A percentile compares a stretch with the other conserved stretches of the same genome.
These are phyloP conservation scores for Penaeus japonicus DNA, from an alignment of 1,140 invertebrate genomes.

Conservation along the genomic window DNA sequence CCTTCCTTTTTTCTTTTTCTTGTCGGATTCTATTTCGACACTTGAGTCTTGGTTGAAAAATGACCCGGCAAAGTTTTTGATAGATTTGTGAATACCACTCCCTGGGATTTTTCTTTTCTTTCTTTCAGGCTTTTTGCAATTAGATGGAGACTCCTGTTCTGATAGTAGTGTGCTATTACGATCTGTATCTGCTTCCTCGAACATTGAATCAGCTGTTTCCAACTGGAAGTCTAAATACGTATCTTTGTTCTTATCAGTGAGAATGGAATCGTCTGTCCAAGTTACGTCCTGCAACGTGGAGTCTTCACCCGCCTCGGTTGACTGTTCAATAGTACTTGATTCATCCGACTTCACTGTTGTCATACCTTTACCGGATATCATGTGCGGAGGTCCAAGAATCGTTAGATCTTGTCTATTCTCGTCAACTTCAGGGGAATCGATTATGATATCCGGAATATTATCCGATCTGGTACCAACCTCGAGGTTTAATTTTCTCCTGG, in stretches of 20 bases:
- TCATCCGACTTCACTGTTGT: not conserved
- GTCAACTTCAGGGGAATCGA: not conserved
- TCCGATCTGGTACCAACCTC: too few relatives aligned
- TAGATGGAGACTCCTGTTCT: not conserved
- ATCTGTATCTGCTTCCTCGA: not conserved
- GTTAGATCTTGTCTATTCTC: not conserved
- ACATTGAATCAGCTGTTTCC: not conserved
- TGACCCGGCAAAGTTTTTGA: slow-evolving; percentile 44
- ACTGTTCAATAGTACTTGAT: not conserved
- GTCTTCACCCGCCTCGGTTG: not conserved
- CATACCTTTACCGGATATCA: too few relatives aligned
- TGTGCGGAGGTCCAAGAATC: too few relatives aligned
- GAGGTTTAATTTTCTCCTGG: too few relatives aligned
- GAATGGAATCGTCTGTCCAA: not conserved
- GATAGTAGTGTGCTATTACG: not conserved
- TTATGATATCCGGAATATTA: slow-evolving; percentile 8
- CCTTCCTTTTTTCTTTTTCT: slow-evolving; percentile 38
- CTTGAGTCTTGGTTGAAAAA: slow-evolving; percentile 21
- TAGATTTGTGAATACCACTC: slow-evolving; percentile 29
- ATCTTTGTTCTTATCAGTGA: not conserved
- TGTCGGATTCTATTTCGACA: not conserved
- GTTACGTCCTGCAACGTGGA: not conserved
- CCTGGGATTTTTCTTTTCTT: slow-evolving; percentile 40
- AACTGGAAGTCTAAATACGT: not conserved
- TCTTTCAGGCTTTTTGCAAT: not conserved